phyloP scores from a whole-genome alignment of 1,140 invertebrate species.

The Coptotermes formosanus region DNA sequence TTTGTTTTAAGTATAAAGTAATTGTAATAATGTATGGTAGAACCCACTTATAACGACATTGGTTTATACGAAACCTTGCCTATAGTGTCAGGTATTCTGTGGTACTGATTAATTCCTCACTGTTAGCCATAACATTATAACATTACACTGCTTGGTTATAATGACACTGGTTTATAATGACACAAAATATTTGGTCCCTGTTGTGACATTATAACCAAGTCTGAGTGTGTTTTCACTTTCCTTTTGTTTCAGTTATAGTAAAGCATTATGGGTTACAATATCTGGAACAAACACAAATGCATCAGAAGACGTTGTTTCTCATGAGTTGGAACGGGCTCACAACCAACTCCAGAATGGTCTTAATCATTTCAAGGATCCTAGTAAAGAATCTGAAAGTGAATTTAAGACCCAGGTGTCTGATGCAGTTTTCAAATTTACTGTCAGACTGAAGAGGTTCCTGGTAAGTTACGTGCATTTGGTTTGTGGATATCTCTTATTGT shows the following conservation, averaged over 20 bases:
- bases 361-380: slow-evolving; percentile 23
- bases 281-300: slow-evolving; percentile 29
- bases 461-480: neutral
- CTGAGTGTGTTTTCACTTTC: neutral
- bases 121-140: no score
- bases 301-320: slow-evolving; percentile 23
- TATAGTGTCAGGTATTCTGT: no score
- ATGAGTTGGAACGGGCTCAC: slow-evolving; percentile 23
- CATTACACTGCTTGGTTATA: no score
- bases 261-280: slow-evolving; percentile 32
- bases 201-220: no score
- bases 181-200: no score
- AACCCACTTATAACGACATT: no score
- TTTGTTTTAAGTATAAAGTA: no score
- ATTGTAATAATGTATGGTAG: no score
- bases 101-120: no score
- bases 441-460: slow-evolving; percentile 27
- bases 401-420: slow-evolving; percentile 27
- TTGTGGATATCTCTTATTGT: no score
- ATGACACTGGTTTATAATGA: no score
- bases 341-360: slow-evolving; percentile 27
- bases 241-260: slow-evolving; percentile 29
- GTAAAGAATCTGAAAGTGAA: slow-evolving; percentile 19
- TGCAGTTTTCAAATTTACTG: slow-evolving; percentile 25
- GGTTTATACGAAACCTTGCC: no score